Evolutionary conservation across 2,113 vertebrate species (phyloP), one percentile per base, ranked within the genome.

Genomic region (Brienomyrus longianalis): DNA sequence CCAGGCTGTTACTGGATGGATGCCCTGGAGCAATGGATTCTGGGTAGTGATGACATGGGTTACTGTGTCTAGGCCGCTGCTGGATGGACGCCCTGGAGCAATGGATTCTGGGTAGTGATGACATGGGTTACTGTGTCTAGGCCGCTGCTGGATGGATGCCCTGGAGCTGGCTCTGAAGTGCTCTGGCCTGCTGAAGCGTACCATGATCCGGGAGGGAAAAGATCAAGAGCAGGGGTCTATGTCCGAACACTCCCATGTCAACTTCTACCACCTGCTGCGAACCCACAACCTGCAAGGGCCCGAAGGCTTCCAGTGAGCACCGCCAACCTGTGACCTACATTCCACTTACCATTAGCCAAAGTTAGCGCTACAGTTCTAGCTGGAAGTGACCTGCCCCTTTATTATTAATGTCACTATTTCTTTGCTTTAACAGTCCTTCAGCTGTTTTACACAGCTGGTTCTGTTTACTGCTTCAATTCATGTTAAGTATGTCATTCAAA

Each of bases 101-200:
- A 50, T 89, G 70, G 77, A 62, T 56, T 43, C 21, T 88, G 85
- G 39, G 89, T 89, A 59, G 11, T 66, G 11, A 48, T 21, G 43
- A 56, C 27, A n/a, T 91, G 88, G 90, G 0, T 90, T 59, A 31
- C 31, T 89, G 48, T 93, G 88, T 89, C 66, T 91, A 99, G 98
- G 98, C 88, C 97, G 98, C 84, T 99, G 98, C 94, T 99, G 98
- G 98, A 99, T 99, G 98, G 98, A 99, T 89, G 98, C 98, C 91
- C 94, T 99, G 93, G 98, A 99, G 92, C 94, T 99, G 94, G 98
- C 98, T 92, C 95, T 99, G 94, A 99, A 99, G 93, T 99, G 98
- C 94, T 99, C 98, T 88, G 95, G 98, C 93, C 96, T 99, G 86
- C 95, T 99, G 90, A 99, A 99, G 92, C 97, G 98, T 91, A 98